Conservation (phyloP, 2,113 vertebrate genomes). For the Bombycilla garrulus region DNA sequence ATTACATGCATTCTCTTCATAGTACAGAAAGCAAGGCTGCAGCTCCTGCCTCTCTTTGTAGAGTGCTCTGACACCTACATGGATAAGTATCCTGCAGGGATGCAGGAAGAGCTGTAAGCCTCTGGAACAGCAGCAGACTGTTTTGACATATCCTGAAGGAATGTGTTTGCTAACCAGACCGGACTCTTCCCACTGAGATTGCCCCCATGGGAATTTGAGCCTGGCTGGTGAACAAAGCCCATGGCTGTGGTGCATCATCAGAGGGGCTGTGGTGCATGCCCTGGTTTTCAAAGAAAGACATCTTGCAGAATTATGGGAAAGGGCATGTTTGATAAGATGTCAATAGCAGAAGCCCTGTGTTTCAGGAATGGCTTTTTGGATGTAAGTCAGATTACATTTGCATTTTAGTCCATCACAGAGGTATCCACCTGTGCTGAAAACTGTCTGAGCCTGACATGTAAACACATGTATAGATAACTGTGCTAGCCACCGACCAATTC, state of each 20-base stretch:
- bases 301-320: neutral
- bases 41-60: neutral
- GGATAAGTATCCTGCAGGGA: neutral
- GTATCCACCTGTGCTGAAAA: neutral
- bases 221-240: neutral
- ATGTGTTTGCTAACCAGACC: neutral
- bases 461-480: neutral
- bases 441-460: neutral
- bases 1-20: rapidly evolving
- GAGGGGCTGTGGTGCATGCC: neutral
- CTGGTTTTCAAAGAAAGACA: neutral
- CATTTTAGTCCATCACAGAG: neutral
- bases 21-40: neutral
- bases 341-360: neutral
- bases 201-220: neutral
- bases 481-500: neutral
- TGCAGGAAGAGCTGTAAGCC: neutral
- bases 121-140: neutral
- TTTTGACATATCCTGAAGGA: neutral
- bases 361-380: neutral
- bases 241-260: rapidly evolving
- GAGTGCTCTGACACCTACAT: neutral
- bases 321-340: neutral
- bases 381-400: neutral
- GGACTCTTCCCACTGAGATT: neutral